Evolutionary conservation across 2,888 invertebrate species (phyloP).

Genomic region (Limnephilus lunatus): DNA sequence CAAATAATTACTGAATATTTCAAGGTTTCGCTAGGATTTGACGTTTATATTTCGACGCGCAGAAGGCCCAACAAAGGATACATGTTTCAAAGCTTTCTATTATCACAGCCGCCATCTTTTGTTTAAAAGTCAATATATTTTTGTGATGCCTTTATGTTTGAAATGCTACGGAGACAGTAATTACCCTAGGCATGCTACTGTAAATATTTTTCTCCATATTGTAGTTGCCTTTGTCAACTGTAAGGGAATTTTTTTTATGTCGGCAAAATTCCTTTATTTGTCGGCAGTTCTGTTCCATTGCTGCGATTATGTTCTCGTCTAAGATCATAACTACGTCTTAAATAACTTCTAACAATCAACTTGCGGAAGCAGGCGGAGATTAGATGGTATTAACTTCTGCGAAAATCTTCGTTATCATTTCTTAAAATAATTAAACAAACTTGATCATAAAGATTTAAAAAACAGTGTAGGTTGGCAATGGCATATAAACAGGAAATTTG

Average conservation of each 20-base stretch:
- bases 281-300: not conserved
- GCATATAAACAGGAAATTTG: too few relatives aligned
- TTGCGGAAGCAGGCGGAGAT: not conserved
- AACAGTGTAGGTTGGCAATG: too few relatives aligned
- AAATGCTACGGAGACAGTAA: not conserved
- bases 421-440: not conserved
- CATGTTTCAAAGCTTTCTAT: conserved; percentile 42
- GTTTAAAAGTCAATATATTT: conserved; percentile 46
- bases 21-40: conserved; percentile 38
- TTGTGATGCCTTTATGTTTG: not conserved
- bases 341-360: not conserved
- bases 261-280: not conserved
- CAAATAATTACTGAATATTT: not conserved
- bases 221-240: not conserved
- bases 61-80: conserved; percentile 18
- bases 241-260: not conserved
- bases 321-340: not conserved
- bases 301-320: not conserved
- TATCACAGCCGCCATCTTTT: conserved; percentile 44
- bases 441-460: too few relatives aligned
- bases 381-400: not conserved
- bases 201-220: conserved; percentile 5
- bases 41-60: conserved; percentile 39
- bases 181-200: conserved; percentile 41
- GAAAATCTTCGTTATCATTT: not conserved